Percentiles rank a stretch among this genome's conserved stretches.
Evolutionary conservation across 1,140 invertebrate genomes (phyloP).

Genomic region (Penaeus chinensis): DNA sequence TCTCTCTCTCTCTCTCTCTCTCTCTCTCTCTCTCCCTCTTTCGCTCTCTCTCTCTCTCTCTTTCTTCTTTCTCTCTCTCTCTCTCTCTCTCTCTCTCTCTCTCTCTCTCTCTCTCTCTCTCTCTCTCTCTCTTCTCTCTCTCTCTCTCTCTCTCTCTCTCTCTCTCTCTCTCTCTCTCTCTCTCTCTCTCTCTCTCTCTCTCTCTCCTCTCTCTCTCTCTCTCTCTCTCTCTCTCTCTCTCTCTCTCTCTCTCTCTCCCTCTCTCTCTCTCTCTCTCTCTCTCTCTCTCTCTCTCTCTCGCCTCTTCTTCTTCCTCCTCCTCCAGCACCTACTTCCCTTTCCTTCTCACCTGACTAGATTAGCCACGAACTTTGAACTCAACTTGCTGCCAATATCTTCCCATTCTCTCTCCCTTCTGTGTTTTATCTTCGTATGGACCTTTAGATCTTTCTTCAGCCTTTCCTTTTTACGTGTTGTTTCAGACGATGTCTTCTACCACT

Average conservation of each 20-base stretch:
- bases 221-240: background rate
- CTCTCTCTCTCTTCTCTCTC: constrained; percentile 39
- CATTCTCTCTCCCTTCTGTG: background rate
- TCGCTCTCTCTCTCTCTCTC: background rate
- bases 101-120: constrained; percentile 27
- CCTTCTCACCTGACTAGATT: background rate
- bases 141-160: constrained; percentile 1
- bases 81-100: background rate
- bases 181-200: background rate
- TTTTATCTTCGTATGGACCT: constrained; percentile 4
- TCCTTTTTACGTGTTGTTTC: background rate
- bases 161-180: background rate
- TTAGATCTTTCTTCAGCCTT: background rate
- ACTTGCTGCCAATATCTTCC: too few species aligned
- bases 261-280: constrained; percentile 8
- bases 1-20: too few species aligned
- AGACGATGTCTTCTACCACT: background rate
- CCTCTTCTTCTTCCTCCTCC: background rate
- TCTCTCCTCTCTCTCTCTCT: background rate
- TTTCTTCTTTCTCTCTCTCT: background rate
- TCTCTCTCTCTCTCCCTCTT: too few species aligned
- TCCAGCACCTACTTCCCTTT: constrained; percentile 3
- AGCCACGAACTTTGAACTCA: background rate
- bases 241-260: background rate
- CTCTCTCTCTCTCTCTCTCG: background rate